Evolutionary conservation across 2,797 vertebrate species (phyloP), one percentile per base, ranked within the genome.

Genomic region (Gambusia yucatana): DNA sequence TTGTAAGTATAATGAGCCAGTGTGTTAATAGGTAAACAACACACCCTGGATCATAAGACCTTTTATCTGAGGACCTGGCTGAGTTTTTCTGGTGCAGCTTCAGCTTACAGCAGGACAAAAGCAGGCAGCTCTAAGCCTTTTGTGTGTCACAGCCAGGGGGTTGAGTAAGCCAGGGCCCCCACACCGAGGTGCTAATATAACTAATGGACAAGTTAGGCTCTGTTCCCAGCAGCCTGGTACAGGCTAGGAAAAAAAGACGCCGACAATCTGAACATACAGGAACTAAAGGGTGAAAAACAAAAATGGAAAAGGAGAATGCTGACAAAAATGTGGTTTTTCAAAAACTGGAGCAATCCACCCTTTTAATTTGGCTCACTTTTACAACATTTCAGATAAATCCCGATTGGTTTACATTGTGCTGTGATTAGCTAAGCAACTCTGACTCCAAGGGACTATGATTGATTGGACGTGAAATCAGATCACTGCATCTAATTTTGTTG

Each of bases 141-240:
- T 93, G 92, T 94, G 44, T 69, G 78, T 84, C 86, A 76, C 4
- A 52, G 57, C 75, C 80, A 74, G 76, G 65, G 72, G 55, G 55
- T 22, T 85, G 84, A 88, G 63, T 84, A 77, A 93, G 92, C 89
- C 84, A 82, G 89, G 91, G 83, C 87, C 85, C 91, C 89, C 91
- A 88, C 77, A 83, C 86, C 83, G 90, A 91, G 87, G 82, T 83
- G 86, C 92, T 93, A 91, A 90, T 93, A 90, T 90, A 87, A 82
- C 91, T 93, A 94, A 94, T 90, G 87, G 92, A 89, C 88, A 86
- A 84, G 50, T 83, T 75, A 0, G 87, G 72, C 89, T 86, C 72
- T 74, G 80, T 90, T 93, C 91, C 86, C 67, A 90, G 76, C 81
- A 84, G 82, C 82, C 20, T 50, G 88, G 88, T 87, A 89, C 86